phyloP scores from a whole-genome alignment of 2,113 vertebrate species.

The Petroica traversi region DNA sequence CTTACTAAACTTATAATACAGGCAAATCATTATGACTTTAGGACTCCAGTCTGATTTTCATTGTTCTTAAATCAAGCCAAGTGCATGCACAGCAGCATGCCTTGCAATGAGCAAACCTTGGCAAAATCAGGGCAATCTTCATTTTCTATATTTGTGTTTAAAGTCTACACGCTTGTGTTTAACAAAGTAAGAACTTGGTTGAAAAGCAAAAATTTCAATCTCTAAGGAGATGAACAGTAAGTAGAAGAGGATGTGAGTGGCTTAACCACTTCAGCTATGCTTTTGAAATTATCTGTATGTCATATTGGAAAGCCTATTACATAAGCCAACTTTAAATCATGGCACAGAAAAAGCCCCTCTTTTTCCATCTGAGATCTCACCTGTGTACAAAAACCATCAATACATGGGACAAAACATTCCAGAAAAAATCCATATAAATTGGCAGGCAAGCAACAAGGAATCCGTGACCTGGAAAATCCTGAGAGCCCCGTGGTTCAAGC shows the following conservation, averaged over 20 bases:
- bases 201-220: neutral
- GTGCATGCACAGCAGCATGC: neutral
- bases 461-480: neutral
- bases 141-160: rapidly evolving
- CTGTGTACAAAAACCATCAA: neutral
- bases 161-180: neutral
- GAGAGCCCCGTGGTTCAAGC: neutral
- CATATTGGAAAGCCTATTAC: neutral
- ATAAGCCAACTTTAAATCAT: neutral
- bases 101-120: neutral
- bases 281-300: neutral
- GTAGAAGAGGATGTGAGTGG: neutral
- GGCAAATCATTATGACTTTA: neutral
- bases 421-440: neutral
- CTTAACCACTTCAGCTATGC: neutral
- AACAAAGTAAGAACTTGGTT: neutral
- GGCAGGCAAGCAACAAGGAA: neutral
- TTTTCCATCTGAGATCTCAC: neutral
- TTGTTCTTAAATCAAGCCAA: neutral
- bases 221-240: neutral
- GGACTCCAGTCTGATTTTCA: neutral
- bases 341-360: neutral
- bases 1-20: neutral
- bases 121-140: neutral
- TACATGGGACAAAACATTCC: neutral